A percentile compares a stretch with the other conserved stretches of the same genome.
phyloP scores from a whole-genome alignment of 2,797 vertebrate genomes.

The Gymnocypris eckloni region DNA sequence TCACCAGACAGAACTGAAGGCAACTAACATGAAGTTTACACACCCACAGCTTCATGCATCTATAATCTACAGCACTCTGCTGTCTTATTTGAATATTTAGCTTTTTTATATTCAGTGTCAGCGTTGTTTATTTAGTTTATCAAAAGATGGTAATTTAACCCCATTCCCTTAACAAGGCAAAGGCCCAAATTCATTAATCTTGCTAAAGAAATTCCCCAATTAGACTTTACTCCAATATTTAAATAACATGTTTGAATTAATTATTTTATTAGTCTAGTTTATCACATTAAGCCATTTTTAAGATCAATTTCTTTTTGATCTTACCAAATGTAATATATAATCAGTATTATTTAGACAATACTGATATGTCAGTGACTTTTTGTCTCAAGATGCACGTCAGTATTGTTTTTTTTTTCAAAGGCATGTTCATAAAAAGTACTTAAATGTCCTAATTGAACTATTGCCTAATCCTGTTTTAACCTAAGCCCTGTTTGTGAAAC shows the following conservation, averaged over 20 bases:
- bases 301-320: background rate
- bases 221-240: background rate
- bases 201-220: background rate
- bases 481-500: too few relatives aligned
- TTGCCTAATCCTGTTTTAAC: too few relatives aligned
- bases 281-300: background rate
- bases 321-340: background rate
- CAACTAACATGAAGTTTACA: background rate
- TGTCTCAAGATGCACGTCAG: too few relatives aligned
- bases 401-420: too few relatives aligned
- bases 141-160: background rate
- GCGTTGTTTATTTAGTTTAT: background rate
- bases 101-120: background rate
- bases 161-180: background rate
- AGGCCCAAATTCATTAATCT: background rate
- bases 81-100: background rate
- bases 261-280: background rate
- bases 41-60: constrained; percentile 9
- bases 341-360: too few relatives aligned
- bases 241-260: background rate
- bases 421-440: too few relatives aligned
- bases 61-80: background rate
- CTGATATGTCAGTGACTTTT: too few relatives aligned
- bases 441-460: too few relatives aligned
- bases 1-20: constrained; percentile 9